Conservation (phyloP, 2,113 vertebrate genomes). For the Oncorhynchus mykiss region DNA sequence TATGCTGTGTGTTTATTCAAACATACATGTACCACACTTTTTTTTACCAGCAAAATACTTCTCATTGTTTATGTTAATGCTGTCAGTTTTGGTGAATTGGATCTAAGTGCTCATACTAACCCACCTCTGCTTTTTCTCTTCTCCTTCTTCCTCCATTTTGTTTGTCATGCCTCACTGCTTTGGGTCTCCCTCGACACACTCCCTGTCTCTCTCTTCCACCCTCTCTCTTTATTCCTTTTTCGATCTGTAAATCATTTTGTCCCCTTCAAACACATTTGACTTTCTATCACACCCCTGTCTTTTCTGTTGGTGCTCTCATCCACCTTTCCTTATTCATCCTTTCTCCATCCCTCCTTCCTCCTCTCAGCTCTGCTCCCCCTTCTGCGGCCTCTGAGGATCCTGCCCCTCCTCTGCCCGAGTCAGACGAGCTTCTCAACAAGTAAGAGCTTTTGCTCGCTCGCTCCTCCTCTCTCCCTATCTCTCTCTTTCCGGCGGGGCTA, state of each 20-base stretch:
- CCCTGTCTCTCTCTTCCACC: conserved; percentile 25
- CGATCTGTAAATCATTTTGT: conserved; percentile 15
- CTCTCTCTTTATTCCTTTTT: conserved; percentile 9
- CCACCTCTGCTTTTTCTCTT: conserved; percentile 43
- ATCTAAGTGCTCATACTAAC: conserved; percentile 65
- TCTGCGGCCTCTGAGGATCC: conserved; percentile 81
- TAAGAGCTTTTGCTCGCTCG: conserved; percentile 68
- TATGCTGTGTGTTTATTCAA: neutral
- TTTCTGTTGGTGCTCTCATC: too few species aligned
- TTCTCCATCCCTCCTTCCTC: conserved; percentile 18
- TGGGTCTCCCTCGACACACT: conserved; percentile 8
- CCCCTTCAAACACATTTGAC: neutral
- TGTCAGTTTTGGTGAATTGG: too few species aligned
- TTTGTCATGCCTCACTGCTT: conserved; percentile 12
- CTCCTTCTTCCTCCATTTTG: conserved; percentile 1
- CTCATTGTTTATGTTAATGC: too few species aligned
- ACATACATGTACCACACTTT: conserved; percentile 1
- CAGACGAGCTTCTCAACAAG: conserved; percentile 92
- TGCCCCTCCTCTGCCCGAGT: conserved; percentile 85
- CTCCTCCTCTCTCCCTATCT: neutral
- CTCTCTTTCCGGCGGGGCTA: neutral
- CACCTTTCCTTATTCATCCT: neutral
- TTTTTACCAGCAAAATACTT: neutral
- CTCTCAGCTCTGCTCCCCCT: conserved; percentile 75
- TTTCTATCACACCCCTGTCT: conserved; percentile 44